Percentiles rank a stretch among this genome's conserved stretches.
Conservation (phyloP, 2,888 invertebrate genomes). For the Dynastes grantii region DNA sequence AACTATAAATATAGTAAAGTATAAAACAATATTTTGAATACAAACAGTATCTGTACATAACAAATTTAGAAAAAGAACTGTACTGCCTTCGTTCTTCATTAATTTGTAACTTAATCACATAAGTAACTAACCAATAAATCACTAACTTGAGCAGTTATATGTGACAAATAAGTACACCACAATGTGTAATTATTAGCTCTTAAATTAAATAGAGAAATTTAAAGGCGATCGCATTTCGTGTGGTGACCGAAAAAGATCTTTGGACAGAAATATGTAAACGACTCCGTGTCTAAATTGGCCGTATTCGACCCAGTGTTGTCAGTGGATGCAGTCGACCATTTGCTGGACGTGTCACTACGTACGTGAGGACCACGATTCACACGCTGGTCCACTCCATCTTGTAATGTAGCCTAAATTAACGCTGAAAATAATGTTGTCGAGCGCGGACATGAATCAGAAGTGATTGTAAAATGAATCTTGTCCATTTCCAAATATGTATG, state of each 20-base stretch:
- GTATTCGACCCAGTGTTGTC: too few relatives aligned
- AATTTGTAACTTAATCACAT: neutral
- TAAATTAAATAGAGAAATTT: neutral
- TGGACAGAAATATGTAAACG: slow-evolving; percentile 20
- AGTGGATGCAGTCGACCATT: neutral
- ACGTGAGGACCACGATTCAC: too few relatives aligned
- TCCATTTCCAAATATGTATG: slow-evolving; percentile 25
- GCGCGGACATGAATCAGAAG: slow-evolving; percentile 30
- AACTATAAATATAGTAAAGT: too few relatives aligned
- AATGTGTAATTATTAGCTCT: too few relatives aligned
- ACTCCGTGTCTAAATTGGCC: slow-evolving; percentile 12
- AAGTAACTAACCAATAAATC: neutral
- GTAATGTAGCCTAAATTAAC: slow-evolving; percentile 12
- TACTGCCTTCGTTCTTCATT: too few relatives aligned
- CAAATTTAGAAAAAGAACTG: too few relatives aligned
- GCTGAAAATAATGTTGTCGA: slow-evolving; percentile 18
- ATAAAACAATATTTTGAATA: too few relatives aligned
- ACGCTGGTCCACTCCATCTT: slow-evolving; percentile 9
- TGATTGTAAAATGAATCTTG: slow-evolving; percentile 18
- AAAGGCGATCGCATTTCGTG: slow-evolving; percentile 9
- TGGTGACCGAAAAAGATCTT: neutral
- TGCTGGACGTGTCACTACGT: too few relatives aligned
- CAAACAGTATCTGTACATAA: too few relatives aligned
- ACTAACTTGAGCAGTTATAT: too few relatives aligned
- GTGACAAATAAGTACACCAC: too few relatives aligned